phyloP scores from a whole-genome alignment of 2,797 vertebrate genomes.

The Poecilia wingei region DNA sequence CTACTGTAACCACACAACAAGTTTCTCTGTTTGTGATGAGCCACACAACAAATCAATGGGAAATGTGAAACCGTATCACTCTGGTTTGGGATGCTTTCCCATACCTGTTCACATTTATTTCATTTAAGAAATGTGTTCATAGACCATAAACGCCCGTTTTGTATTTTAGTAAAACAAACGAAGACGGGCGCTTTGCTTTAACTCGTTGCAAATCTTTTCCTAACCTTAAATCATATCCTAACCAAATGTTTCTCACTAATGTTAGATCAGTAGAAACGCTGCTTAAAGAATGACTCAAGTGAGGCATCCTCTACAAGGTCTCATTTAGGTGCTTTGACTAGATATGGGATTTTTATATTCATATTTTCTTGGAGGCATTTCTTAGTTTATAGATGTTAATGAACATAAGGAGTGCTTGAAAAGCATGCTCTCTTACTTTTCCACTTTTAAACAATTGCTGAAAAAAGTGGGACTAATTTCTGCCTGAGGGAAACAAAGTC shows the following conservation, averaged over 20 bases:
- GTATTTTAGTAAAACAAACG: background rate
- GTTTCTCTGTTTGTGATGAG: constrained; percentile 7
- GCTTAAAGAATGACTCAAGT: background rate
- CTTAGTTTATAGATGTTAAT: background rate
- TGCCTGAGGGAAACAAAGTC: background rate
- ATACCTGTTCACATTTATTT: constrained; percentile 15
- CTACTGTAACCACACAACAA: background rate
- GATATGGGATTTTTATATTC: background rate
- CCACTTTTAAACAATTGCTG: background rate
- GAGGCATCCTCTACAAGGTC: background rate
- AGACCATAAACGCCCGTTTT: background rate
- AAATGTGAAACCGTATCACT: constrained; percentile 1
- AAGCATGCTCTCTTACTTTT: background rate
- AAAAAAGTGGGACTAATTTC: background rate
- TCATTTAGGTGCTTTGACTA: background rate
- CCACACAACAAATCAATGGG: background rate
- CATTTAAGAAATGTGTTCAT: constrained; percentile 3
- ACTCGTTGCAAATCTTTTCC: background rate
- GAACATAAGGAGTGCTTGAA: background rate
- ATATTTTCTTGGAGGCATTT: background rate
- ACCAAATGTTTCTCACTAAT: background rate
- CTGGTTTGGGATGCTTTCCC: background rate
- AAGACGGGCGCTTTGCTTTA: background rate
- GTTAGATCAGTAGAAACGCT: background rate
- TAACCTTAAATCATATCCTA: background rate